Conservation (phyloP, 1,140 invertebrate genomes). For the Danaus plexippus region DNA sequence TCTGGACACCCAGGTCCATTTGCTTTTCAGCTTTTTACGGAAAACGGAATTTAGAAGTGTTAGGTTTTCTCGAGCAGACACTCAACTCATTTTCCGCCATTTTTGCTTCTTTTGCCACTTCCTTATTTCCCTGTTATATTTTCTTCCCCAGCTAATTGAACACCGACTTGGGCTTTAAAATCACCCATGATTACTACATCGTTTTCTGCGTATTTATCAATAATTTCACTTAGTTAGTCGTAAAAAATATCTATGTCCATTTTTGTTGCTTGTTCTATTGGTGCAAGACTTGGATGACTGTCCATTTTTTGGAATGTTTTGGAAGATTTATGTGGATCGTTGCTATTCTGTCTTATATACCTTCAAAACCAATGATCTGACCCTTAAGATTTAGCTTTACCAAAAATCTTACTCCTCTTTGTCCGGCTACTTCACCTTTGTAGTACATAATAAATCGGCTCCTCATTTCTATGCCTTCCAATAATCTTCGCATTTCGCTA, state of each 20-base stretch:
- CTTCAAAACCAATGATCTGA: slow-evolving; percentile 22
- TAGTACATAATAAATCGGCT: too few relatives aligned
- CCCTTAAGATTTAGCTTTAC: slow-evolving; percentile 12
- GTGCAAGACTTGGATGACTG: slow-evolving; percentile 30
- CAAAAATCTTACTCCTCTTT: too few relatives aligned
- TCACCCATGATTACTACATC: slow-evolving; percentile 26
- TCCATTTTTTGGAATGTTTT: slow-evolving; percentile 15
- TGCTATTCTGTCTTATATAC: slow-evolving; percentile 23
- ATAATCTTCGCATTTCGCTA: too few relatives aligned
- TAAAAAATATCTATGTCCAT: slow-evolving; percentile 26
- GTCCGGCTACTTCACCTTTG: too few relatives aligned
- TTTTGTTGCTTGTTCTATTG: slow-evolving; percentile 23
- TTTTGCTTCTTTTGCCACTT: slow-evolving; percentile 26
- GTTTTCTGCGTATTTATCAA: slow-evolving; percentile 12
- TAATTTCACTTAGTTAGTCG: slow-evolving; percentile 17
- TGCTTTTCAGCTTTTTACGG: slow-evolving; percentile 25
- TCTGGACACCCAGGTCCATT: slow-evolving; percentile 34
- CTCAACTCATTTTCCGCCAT: slow-evolving; percentile 27
- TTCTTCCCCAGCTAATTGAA: slow-evolving; percentile 18
- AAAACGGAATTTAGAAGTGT: slow-evolving; percentile 29
- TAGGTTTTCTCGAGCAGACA: slow-evolving; percentile 25
- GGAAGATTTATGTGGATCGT: slow-evolving; percentile 24
- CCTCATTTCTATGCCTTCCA: too few relatives aligned
- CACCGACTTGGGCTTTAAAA: slow-evolving; percentile 28
- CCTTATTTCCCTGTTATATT: slow-evolving; percentile 22